Evolutionary conservation across 1,140 invertebrate genomes (phyloP).

Genomic region (Meloidogyne floridensis): DNA sequence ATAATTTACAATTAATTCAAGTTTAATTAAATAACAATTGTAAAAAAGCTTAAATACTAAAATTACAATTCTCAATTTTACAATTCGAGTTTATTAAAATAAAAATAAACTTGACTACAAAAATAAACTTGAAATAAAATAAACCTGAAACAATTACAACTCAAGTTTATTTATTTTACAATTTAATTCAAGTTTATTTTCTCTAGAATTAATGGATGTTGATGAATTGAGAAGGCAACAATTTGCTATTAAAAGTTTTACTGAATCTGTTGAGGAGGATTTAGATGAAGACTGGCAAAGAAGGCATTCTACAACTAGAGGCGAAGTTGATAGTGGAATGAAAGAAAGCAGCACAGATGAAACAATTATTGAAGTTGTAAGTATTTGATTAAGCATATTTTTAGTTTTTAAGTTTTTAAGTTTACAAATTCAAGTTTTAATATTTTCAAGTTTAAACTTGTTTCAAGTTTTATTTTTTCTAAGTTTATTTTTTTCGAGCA

Average conservation of each 20-base stretch:
- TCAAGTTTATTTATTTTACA: not conserved
- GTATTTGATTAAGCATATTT: not conserved
- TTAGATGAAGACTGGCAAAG: constrained; percentile 55
- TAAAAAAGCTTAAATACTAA: too few relatives aligned
- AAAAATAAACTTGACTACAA: too few relatives aligned
- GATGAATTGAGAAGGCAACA: constrained; percentile 53
- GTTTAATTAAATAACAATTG: too few relatives aligned
- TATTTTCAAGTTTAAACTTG: too few relatives aligned
- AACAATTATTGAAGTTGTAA: constrained; percentile 63
- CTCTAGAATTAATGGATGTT: constrained; percentile 41
- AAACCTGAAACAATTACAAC: not conserved
- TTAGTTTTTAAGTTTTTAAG: constrained; percentile 4
- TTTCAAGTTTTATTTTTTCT: too few relatives aligned
- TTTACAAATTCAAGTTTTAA: constrained; percentile 11
- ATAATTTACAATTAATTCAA: too few relatives aligned
- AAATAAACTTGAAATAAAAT: not conserved
- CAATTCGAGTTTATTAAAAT: too few relatives aligned
- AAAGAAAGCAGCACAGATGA: constrained; percentile 50
- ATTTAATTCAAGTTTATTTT: not conserved
- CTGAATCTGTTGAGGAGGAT: constrained; percentile 56
- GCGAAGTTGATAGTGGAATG: constrained; percentile 33
- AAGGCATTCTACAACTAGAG: not conserved
- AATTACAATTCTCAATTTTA: too few relatives aligned
- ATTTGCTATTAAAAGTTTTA: constrained; percentile 61
- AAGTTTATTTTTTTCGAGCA: too few relatives aligned